Evolutionary conservation across 2,888 invertebrate genomes (phyloP).

Genomic region (Hirudinaria manillensis): DNA sequence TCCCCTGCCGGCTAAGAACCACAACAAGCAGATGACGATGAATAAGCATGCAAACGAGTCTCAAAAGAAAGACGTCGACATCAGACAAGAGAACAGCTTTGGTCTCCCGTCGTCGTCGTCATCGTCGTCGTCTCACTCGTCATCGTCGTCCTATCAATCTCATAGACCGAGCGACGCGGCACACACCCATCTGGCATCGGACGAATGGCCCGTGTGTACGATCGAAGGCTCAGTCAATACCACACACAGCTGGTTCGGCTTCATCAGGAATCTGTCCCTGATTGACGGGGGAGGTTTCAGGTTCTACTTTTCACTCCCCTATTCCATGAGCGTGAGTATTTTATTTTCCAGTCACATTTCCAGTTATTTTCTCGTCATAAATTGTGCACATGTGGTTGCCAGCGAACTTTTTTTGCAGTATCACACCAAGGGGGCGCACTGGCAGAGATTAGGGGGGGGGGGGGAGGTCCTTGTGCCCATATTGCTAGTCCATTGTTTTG

Average conservation of each 20-base stretch:
- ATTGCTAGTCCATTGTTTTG: too few species aligned
- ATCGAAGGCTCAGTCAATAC: slow-evolving; percentile 36
- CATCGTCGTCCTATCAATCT: slow-evolving; percentile 15
- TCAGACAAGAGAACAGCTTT: background rate
- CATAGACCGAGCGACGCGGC: slow-evolving; percentile 10
- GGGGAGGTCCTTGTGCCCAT: too few species aligned
- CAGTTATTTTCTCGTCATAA: too few species aligned
- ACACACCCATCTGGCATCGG: slow-evolving; percentile 8
- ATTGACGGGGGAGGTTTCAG: slow-evolving; percentile 33
- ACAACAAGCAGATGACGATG: background rate
- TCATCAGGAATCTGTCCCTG: slow-evolving; percentile 35
- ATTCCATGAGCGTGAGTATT: slow-evolving; percentile 27
- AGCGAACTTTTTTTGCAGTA: too few species aligned
- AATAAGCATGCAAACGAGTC: background rate
- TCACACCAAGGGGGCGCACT: too few species aligned
- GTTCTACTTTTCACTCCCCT: slow-evolving; percentile 36
- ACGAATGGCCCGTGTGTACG: slow-evolving; percentile 31
- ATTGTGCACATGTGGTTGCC: too few species aligned
- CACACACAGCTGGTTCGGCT: slow-evolving; percentile 36
- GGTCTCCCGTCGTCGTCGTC: background rate
- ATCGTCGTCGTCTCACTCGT: background rate
- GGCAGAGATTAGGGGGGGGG: too few species aligned
- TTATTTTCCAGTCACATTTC: background rate
- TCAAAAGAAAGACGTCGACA: background rate
- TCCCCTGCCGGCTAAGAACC: background rate